These are phyloP conservation scores for Tyria jacobaeae DNA, from an alignment of 2,888 invertebrate species.

Conservation along the genomic window DNA sequence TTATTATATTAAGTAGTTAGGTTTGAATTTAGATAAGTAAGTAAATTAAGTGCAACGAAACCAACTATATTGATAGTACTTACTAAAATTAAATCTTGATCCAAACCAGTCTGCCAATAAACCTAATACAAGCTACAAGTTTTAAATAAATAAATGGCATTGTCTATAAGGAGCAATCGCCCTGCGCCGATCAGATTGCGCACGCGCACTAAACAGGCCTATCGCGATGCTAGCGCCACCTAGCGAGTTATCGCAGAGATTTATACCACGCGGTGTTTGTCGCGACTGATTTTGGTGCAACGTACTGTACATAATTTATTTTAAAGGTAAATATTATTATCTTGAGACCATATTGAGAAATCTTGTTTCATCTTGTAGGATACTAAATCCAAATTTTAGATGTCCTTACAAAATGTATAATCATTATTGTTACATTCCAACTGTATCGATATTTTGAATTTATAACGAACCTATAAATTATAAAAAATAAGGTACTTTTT, in stretches of 20 bases:
- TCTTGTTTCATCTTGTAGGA: no score
- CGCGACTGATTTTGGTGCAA: conserved; percentile 57
- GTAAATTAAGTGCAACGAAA: no score
- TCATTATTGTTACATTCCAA: no score
- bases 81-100: neutral
- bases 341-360: no score
- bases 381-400: no score
- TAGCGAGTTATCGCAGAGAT: conserved; percentile 70
- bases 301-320: neutral
- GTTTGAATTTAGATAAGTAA: no score
- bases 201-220: conserved; percentile 56
- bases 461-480: no score
- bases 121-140: conserved; percentile 3
- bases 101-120: neutral
- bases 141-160: conserved; percentile 14
- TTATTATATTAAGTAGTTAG: no score
- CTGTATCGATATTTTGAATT: no score
- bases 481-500: neutral
- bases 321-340: neutral
- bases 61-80: neutral
- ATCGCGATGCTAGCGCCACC: conserved; percentile 69
- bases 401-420: no score
- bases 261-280: conserved; percentile 60
- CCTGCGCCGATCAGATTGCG: conserved; percentile 54
- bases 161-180: conserved; percentile 59